Percentiles rank a stretch among this genome's conserved stretches.
Evolutionary conservation across 2,888 invertebrate genomes (phyloP).

Genomic region (Neoaliturus tenellus): DNA sequence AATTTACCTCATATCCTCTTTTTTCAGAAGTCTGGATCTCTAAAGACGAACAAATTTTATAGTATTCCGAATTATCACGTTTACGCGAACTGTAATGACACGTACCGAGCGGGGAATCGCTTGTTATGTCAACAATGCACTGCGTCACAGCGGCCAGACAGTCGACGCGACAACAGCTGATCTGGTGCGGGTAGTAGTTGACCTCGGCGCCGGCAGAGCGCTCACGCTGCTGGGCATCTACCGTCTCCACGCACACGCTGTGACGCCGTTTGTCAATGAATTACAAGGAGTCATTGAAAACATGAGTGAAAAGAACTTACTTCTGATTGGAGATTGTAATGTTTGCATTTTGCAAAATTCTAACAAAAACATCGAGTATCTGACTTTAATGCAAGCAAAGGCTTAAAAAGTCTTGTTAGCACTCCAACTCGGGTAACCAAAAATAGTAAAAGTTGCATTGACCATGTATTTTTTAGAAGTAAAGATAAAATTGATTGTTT

Average conservation of each 20-base stretch:
- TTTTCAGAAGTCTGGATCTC: constrained; percentile 26
- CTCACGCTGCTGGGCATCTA: background rate
- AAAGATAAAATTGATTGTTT: too few species aligned
- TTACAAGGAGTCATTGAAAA: background rate
- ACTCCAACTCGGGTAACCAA: too few species aligned
- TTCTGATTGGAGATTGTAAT: background rate
- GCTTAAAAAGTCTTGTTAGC: background rate
- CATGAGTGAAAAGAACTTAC: background rate
- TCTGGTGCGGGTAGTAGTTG: background rate
- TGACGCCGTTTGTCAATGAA: background rate
- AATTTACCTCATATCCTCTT: constrained; percentile 6
- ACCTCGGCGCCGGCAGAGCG: background rate
- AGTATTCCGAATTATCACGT: background rate
- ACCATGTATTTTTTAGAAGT: too few species aligned
- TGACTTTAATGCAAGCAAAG: background rate
- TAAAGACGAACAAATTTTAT: background rate
- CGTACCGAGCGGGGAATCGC: background rate
- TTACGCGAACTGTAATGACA: constrained; percentile 24
- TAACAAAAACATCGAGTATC: background rate
- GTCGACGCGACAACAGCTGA: constrained; percentile 8
- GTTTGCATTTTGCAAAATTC: background rate
- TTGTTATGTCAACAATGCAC: background rate
- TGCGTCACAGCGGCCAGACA: background rate
- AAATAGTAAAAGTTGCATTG: too few species aligned
- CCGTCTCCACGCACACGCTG: background rate